Percentiles rank a stretch among this genome's conserved stretches.
phyloP scores from a whole-genome alignment of 2,113 vertebrate genomes.

The Ochotona curzoniae region DNA sequence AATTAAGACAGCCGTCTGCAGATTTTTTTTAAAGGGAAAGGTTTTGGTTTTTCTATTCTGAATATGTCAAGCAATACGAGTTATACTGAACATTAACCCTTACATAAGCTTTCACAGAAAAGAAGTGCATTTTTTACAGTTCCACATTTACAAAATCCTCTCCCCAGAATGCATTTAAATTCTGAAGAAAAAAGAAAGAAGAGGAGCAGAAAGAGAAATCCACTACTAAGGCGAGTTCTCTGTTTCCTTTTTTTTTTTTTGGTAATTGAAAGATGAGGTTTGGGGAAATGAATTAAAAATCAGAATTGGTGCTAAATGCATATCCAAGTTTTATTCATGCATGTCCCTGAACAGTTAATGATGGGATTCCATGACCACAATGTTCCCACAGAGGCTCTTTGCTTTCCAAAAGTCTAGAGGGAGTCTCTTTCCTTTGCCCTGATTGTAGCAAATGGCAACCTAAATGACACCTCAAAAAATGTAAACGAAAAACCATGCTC shows the following conservation, averaged over 20 bases:
- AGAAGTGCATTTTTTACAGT: neutral
- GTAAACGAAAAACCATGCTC: neutral
- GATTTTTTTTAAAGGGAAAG: neutral
- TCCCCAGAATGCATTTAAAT: neutral
- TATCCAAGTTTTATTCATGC: conserved; percentile 51
- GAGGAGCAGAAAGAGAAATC: too few species aligned
- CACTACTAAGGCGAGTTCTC: neutral
- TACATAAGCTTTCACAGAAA: neutral
- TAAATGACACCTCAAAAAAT: neutral
- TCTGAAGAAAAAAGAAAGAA: neutral
- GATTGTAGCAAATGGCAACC: neutral
- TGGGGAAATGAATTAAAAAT: neutral
- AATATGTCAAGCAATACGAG: neutral
- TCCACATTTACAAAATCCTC: neutral
- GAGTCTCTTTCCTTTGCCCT: conserved; percentile 14
- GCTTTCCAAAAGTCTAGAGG: neutral
- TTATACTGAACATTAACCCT: neutral
- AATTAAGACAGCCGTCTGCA: neutral
- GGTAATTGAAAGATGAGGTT: neutral
- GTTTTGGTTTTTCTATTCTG: accelerated
- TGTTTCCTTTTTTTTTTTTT: neutral
- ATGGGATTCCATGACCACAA: neutral
- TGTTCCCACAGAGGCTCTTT: neutral
- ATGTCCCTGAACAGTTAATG: neutral
- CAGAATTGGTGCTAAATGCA: neutral